Evolutionary conservation across 2,888 invertebrate species (phyloP), one percentile per base, ranked within the genome.

Genomic region (Sarcophaga rosellei): DNA sequence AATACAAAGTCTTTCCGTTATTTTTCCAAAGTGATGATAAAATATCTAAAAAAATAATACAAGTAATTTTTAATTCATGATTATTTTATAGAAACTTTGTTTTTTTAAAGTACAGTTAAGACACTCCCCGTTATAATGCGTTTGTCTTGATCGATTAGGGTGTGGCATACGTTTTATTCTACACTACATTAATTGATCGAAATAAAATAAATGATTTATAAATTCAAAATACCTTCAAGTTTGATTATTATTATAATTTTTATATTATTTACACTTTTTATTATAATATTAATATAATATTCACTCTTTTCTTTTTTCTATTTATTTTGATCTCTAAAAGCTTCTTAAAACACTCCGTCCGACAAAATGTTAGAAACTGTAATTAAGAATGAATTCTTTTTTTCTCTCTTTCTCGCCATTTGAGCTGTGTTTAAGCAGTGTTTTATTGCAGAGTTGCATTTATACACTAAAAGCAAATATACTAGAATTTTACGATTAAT

Each of bases 71-170:
- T 35, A 35, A 35, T 35, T 10, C 10, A 2, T 35, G 10, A 35
- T 35, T 35, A 35, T 35, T 35, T 35, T 35, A 35, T 10, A 10
- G 1, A 10, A 8, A 35, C 10, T 35, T 35, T 1, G 0, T 35
- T 35, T 35, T 35, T 35, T 35, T 35, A 3, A 35, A 35, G 35
- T 35, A 10, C 35, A 35, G 35, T 2, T 12, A 47, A 57, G 75
- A 68, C 86, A 84, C 81, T 84, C 81, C 86, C 86, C 23, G 45
- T 78, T 70, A 61, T 44, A 84, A 86, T 35, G 35, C 1, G 84
- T 74, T 74, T 72, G 65, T 45, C 47, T 84, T 69, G 1, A 61
- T 35, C 62, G 12, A 53, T 53, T 81, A 78, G 86, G 86, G 86
- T 86, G 86, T 86, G 86, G 86, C 82, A 57, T 63, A 61, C 10